Evolutionary conservation across 1,140 invertebrate species (phyloP).

Genomic region (Vanessa tameamea): DNA sequence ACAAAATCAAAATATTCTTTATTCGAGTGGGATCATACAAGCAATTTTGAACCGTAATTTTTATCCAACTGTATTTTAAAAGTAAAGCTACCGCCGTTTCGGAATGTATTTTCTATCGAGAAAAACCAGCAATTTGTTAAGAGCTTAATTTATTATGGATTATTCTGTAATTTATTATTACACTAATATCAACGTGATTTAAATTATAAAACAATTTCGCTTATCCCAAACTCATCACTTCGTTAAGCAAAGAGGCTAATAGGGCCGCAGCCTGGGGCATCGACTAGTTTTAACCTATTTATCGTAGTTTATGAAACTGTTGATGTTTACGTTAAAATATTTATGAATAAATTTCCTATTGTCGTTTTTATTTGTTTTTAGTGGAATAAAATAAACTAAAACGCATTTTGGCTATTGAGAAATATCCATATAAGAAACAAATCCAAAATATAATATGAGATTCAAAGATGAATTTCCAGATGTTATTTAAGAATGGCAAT

Average conservation of each 20-base stretch:
- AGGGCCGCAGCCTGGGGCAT: neutral
- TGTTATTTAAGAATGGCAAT: no score
- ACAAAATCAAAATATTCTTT: no score
- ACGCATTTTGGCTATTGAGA: neutral
- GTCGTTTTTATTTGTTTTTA: neutral
- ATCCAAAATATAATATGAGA: no score
- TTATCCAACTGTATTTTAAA: no score
- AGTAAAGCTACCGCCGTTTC: no score
- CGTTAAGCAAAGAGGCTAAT: neutral
- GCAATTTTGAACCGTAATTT: no score
- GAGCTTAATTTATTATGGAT: neutral
- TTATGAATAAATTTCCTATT: conserved; percentile 1
- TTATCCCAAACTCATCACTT: neutral
- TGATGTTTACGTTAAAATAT: neutral
- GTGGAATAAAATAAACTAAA: neutral
- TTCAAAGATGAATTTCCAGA: no score
- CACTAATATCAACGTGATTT: neutral
- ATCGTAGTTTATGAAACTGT: conserved; percentile 2
- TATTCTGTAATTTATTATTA: neutral
- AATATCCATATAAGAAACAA: no score
- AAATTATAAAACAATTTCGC: conserved; percentile 3
- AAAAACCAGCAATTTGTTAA: no score
- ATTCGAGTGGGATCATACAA: no score
- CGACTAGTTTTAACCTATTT: conserved; percentile 2
- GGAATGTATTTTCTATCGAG: no score